Base-by-base conservation (phyloP, 2,888 invertebrate genomes). In the Heterodera filipjevi region DNA sequence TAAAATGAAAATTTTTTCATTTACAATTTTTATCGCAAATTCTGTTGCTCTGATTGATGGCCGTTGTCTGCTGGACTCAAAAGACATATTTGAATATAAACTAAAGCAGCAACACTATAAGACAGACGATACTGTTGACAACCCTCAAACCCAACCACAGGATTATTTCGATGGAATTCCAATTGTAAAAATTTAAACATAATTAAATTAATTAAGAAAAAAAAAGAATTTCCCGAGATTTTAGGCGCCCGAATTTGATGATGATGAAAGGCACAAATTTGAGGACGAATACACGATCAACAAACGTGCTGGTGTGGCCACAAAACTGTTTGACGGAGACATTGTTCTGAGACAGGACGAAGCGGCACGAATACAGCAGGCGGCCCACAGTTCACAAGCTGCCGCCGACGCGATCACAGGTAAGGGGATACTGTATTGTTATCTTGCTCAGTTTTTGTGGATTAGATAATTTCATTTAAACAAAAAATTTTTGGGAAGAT, bases 271-370 rank as follows among this genome's bases (percentile, higher is more conserved):
- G 33, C 68, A 35, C 33, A 35, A 75, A 32, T 64, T 22, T 64
- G 75, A 75, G 66, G 75, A 75, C 68, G 75, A 75, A 64, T 75
- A 64, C 46, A 75, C 75, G 30, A 75, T 75, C 14, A 75, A 75
- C 49, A 59, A 32, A 32, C 66, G 75, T 10, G 75, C 75, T 1
- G 75, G 75, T 14, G 59, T 75, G 14, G 59, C 59, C 19, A 19
- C 32, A 8, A 75, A 53, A 19, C 75, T 75, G 30, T 75, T 75
- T 46, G 75, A 75, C 46, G 75, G 75, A 12, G 75, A 75, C 68
- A 75, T 75, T 33, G 75, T 53, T 14, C 75, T 75, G 19, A 30
- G 75, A 22, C 64, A 30, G 5, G 33, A 75, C 46, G 75, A 75
- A 59, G 32, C 27, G 44, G 44, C 19, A 14, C 75, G 44, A 27